A percentile compares a stretch with the other conserved stretches of the same genome.
Evolutionary conservation across 64 coral and sea anemone genomes (phyloP).

Genomic region (Porites australiensis): DNA sequence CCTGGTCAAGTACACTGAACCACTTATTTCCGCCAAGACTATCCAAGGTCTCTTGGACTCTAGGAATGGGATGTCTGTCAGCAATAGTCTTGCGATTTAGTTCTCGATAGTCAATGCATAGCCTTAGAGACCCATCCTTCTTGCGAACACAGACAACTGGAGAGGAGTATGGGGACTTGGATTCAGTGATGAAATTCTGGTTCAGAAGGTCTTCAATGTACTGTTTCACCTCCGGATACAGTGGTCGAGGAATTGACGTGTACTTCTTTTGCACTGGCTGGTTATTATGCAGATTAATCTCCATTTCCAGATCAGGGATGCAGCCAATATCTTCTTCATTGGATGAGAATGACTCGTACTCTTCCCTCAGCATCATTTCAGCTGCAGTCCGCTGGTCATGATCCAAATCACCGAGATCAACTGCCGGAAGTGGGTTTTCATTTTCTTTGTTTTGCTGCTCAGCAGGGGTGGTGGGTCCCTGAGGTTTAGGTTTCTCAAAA

Average conservation of each 20-base stretch:
- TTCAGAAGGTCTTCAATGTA: slow-evolving; percentile 39
- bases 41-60: slow-evolving; percentile 49
- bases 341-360: slow-evolving; percentile 24
- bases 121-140: slow-evolving; percentile 32
- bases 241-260: slow-evolving; percentile 25
- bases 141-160: slow-evolving; percentile 24
- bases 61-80: slow-evolving; percentile 34
- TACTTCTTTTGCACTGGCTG: slow-evolving; percentile 60
- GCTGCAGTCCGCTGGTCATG: background rate
- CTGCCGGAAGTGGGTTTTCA: background rate
- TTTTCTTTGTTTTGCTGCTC: background rate
- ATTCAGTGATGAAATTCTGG: slow-evolving; percentile 24
- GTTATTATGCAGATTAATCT: slow-evolving; percentile 11
- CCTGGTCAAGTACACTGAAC: slow-evolving; percentile 8
- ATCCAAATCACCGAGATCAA: slow-evolving; percentile 6
- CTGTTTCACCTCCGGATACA: slow-evolving; percentile 38
- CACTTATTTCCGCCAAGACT: background rate
- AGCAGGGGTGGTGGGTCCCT: background rate
- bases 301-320: slow-evolving; percentile 31
- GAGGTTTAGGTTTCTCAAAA: background rate
- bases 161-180: slow-evolving; percentile 46
- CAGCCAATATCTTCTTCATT: slow-evolving; percentile 32
- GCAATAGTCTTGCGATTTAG: slow-evolving; percentile 26
- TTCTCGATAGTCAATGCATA: slow-evolving; percentile 58
- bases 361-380: slow-evolving; percentile 33